Conservation (phyloP, 2,888 invertebrate species). For the Crepidodera aurea region DNA sequence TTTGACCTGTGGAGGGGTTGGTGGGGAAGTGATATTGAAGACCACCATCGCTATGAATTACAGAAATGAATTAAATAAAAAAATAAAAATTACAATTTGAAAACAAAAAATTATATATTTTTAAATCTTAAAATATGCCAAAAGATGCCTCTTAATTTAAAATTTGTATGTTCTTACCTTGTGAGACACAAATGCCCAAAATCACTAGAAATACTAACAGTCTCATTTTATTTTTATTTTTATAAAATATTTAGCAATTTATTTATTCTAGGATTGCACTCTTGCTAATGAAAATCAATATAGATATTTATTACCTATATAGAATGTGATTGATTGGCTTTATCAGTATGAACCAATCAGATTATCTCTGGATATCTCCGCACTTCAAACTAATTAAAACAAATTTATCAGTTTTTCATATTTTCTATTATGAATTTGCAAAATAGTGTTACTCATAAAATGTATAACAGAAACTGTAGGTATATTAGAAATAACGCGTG, state of each 20-base stretch:
- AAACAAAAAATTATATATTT: not conserved
- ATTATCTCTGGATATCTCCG: not conserved
- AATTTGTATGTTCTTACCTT: constrained; percentile 13
- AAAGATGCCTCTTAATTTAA: no score
- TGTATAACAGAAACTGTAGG: no score
- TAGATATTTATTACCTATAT: not conserved
- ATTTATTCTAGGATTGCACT: not conserved
- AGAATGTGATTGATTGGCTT: not conserved
- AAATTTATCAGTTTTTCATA: not conserved
- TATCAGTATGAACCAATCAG: constrained; percentile 4
- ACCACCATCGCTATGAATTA: no score
- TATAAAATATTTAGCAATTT: not conserved
- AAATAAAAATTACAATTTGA: not conserved
- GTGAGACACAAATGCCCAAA: not conserved
- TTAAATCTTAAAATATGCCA: no score
- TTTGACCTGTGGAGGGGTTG: no score
- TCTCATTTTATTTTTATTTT: not conserved
- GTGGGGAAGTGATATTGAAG: no score
- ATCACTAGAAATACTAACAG: not conserved
- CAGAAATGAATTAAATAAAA: no score
- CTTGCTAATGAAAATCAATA: constrained; percentile 5
- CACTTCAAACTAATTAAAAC: not conserved
- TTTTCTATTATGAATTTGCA: no score
- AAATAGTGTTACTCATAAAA: no score
- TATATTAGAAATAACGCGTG: no score